phyloP scores from a whole-genome alignment of 2,888 invertebrate species.

The Heliconius sara region DNA sequence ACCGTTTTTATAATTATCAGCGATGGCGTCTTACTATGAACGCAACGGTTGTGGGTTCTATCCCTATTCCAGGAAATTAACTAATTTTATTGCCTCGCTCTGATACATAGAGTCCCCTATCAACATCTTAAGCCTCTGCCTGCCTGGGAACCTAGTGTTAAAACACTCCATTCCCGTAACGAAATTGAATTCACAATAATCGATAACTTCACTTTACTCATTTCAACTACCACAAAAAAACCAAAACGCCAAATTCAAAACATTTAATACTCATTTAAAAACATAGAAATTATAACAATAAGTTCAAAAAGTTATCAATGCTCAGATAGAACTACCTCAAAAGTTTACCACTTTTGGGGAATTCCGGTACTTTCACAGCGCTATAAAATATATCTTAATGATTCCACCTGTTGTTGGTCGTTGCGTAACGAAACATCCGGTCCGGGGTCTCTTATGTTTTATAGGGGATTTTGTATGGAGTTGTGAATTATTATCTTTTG shows the following conservation, averaged over 20 bases:
- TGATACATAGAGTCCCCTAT: too few relatives aligned
- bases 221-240: too few relatives aligned
- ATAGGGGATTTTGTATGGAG: constrained; percentile 21
- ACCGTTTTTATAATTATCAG: too few relatives aligned
- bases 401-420: constrained; percentile 75
- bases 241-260: background rate
- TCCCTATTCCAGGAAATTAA: too few relatives aligned
- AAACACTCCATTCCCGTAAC: too few relatives aligned
- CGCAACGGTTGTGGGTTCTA: too few relatives aligned
- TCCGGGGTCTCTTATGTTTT: constrained; percentile 52
- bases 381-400: constrained; percentile 69
- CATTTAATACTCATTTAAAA: constrained; percentile 8
- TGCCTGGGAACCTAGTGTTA: too few relatives aligned
- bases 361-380: constrained; percentile 32
- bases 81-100: too few relatives aligned
- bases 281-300: background rate
- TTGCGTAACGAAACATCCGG: constrained; percentile 63
- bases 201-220: too few relatives aligned
- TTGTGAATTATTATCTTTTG: constrained; percentile 48
- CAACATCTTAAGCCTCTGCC: too few relatives aligned
- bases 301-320: constrained; percentile 23
- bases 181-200: too few relatives aligned
- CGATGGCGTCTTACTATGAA: too few relatives aligned
- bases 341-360: constrained; percentile 35
- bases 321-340: constrained; percentile 17